Conservation (phyloP, 30 jellyfish, hydroid and myxozoan genomes). For the Aurelia sp. region DNA sequence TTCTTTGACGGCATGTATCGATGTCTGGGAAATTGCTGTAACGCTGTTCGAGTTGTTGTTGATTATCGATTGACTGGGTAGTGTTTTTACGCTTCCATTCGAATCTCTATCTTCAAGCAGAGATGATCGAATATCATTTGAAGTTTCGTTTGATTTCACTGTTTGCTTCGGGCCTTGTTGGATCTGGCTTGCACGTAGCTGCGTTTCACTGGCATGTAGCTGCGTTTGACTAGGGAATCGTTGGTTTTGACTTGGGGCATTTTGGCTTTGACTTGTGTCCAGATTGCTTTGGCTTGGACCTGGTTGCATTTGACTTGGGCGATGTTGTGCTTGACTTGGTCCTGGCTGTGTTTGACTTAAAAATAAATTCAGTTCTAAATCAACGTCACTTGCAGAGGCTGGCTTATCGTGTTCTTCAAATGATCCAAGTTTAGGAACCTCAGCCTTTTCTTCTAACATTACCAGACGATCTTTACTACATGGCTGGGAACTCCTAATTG, state of each 20-base stretch:
- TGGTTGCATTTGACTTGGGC: neutral
- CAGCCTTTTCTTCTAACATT: neutral
- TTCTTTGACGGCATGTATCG: too few relatives aligned
- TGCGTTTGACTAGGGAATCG: neutral
- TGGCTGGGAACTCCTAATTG: neutral
- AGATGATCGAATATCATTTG: neutral
- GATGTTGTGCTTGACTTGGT: constrained; percentile 4
- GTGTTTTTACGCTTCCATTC: neutral
- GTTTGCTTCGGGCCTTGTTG: neutral
- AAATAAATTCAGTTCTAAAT: constrained; percentile 10
- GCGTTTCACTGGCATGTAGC: neutral
- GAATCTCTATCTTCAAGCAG: neutral
- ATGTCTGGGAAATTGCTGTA: neutral
- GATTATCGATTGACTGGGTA: constrained; percentile 45
- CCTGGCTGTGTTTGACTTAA: constrained; percentile 47
- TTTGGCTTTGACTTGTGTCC: neutral
- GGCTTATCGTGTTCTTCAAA: neutral
- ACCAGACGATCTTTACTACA: neutral
- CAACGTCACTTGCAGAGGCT: neutral
- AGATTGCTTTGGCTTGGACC: neutral
- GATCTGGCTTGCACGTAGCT: neutral
- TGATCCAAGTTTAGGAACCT: neutral
- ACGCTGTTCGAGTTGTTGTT: neutral
- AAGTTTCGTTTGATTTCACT: too few relatives aligned
- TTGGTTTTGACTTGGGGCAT: neutral